Conservation (phyloP, 92 coral and sea anemone species). For the Bergia puertoricense region DNA sequence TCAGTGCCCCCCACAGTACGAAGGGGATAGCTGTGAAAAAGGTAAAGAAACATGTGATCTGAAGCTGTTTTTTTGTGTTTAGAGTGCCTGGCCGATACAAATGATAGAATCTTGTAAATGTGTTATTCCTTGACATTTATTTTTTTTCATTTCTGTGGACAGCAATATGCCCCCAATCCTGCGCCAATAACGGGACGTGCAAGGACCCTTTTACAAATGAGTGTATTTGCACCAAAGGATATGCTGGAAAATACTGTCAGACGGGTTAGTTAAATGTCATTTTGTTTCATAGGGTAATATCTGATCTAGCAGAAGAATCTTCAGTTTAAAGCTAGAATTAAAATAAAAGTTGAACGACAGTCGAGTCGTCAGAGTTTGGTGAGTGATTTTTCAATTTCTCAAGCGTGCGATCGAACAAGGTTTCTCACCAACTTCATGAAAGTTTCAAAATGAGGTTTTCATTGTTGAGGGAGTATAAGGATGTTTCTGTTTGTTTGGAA, state of each 20-base stretch:
- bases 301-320: background rate
- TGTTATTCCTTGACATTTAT: background rate
- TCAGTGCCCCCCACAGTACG: conserved; percentile 77
- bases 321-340: background rate
- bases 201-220: conserved; percentile 75
- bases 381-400: background rate
- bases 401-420: background rate
- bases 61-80: no score
- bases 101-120: no score
- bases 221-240: conserved; percentile 83
- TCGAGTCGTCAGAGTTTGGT: background rate
- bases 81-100: no score
- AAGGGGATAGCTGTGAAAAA: conserved; percentile 75
- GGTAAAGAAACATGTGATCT: conserved; percentile 47
- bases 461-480: no score
- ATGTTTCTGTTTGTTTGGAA: background rate
- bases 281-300: background rate
- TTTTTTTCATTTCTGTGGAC: conserved; percentile 4
- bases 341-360: background rate
- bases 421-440: background rate
- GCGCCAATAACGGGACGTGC: conserved; percentile 88
- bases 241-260: conserved; percentile 77
- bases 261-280: conserved; percentile 63
- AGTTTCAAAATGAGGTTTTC: background rate
- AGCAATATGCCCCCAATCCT: conserved; percentile 80